These are phyloP conservation scores for Pseudomugil tenellus DNA, from an alignment of 2,797 vertebrate species.

Conservation along the genomic window DNA sequence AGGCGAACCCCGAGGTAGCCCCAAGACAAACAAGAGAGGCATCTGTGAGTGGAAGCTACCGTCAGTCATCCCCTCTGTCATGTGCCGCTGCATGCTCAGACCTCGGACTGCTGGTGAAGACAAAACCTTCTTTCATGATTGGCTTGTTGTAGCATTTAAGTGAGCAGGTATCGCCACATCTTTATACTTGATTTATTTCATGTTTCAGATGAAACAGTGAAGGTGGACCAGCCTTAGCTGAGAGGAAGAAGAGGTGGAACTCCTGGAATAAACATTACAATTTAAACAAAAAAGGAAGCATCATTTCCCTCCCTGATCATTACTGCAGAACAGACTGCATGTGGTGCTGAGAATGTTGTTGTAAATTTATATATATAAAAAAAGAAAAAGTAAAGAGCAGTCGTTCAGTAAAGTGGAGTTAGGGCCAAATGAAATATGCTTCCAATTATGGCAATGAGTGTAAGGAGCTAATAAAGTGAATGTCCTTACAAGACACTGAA, in stretches of 20 bases:
- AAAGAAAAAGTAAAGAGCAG: constrained; percentile 86
- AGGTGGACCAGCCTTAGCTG: constrained; percentile 20
- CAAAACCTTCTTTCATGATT: constrained; percentile 90
- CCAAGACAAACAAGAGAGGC: constrained; percentile 91
- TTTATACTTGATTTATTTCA: constrained; percentile 40
- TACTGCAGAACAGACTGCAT: constrained; percentile 14
- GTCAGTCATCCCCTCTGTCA: constrained; percentile 87
- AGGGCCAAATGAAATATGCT: constrained; percentile 96
- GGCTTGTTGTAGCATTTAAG: constrained; percentile 44
- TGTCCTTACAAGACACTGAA: constrained; percentile 93
- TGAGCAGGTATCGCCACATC: constrained; percentile 21
- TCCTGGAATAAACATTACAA: constrained; percentile 12
- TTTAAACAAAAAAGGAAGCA: constrained; percentile 10
- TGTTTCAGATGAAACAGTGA: constrained; percentile 30
- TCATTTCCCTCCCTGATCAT: constrained; percentile 14
- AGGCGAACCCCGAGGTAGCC: constrained; percentile 83
- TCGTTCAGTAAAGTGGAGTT: constrained; percentile 90
- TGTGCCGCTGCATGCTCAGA: constrained; percentile 61
- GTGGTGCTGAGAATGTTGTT: constrained; percentile 75
- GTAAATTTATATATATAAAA: constrained; percentile 89
- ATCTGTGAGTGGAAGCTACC: constrained; percentile 87
- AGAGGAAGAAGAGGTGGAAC: neutral
- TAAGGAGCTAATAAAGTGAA: constrained; percentile 98
- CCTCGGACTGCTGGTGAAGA: constrained; percentile 71
- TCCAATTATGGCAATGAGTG: constrained; percentile 99